phyloP scores from a whole-genome alignment of 2,797 vertebrate species.

The Trematomus bernacchii region DNA sequence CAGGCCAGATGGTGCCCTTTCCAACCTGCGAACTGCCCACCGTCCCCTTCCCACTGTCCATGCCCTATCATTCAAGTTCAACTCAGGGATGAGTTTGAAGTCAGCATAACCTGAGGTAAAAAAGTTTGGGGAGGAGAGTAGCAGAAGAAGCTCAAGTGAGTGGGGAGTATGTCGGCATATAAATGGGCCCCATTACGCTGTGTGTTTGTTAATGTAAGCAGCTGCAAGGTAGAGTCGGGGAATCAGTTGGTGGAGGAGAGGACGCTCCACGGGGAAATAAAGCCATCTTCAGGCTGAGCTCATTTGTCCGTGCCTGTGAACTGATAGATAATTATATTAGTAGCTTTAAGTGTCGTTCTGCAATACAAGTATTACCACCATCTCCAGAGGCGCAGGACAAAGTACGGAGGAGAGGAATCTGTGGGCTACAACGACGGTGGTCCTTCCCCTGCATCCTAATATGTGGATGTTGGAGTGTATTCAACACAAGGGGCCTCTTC shows the following conservation, averaged over 20 bases:
- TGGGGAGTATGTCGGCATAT: slow-evolving; percentile 49
- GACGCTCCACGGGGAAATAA: slow-evolving; percentile 71
- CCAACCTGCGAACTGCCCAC: slow-evolving; percentile 68
- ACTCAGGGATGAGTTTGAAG: slow-evolving; percentile 59
- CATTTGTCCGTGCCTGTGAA: slow-evolving; percentile 70
- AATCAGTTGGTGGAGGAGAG: slow-evolving; percentile 48
- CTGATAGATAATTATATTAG: slow-evolving; percentile 77
- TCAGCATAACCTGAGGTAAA: slow-evolving; percentile 55
- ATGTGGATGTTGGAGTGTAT: slow-evolving; percentile 30
- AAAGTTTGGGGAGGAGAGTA: slow-evolving; percentile 29
- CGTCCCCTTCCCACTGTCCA: slow-evolving; percentile 53
- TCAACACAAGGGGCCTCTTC: slow-evolving; percentile 29
- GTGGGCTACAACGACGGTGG: slow-evolving; percentile 31
- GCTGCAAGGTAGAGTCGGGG: slow-evolving; percentile 59
- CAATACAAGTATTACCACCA: slow-evolving; percentile 63
- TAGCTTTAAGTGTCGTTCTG: slow-evolving; percentile 71
- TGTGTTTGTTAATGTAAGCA: slow-evolving; percentile 71
- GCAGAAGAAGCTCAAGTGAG: slow-evolving; percentile 45
- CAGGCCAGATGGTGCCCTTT: slow-evolving; percentile 79
- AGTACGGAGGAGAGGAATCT: slow-evolving; percentile 39
- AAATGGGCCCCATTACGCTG: slow-evolving; percentile 55
- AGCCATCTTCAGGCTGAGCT: slow-evolving; percentile 69
- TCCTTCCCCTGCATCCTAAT: slow-evolving; percentile 42
- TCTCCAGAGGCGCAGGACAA: slow-evolving; percentile 63
- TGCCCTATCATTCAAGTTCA: slow-evolving; percentile 62